phyloP scores from a whole-genome alignment of 2,113 vertebrate genomes.

The Parus major region DNA sequence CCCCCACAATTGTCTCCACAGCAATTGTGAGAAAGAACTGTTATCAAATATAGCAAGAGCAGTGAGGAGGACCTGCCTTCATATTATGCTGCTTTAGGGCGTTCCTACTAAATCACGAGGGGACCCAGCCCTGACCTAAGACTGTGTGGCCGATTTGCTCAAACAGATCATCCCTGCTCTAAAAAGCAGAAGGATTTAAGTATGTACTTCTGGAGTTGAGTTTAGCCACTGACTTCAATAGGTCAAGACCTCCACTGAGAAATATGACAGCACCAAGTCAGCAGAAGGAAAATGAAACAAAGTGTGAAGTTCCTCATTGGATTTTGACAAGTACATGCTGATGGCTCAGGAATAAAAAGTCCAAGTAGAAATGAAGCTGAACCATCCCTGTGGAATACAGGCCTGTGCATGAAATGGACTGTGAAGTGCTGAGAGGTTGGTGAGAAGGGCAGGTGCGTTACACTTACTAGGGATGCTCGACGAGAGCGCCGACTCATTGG shows the following conservation, averaged over 20 bases:
- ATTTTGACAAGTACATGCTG: not conserved
- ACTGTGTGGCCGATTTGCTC: not conserved
- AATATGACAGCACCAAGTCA: not conserved
- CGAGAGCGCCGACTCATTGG: slow-evolving; percentile 96
- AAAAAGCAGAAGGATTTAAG: not conserved
- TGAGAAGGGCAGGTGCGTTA: not conserved
- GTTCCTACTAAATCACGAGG: not conserved
- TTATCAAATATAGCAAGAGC: not conserved
- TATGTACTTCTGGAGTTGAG: accelerated
- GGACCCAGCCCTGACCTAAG: not conserved
- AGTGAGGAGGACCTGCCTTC: not conserved
- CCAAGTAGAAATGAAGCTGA: not conserved
- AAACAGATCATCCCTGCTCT: not conserved
- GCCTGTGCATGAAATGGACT: not conserved
- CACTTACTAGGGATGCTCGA: slow-evolving; percentile 91
- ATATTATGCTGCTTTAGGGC: not conserved
- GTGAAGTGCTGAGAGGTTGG: not conserved
- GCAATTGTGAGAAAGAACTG: not conserved
- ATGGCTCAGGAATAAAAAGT: not conserved
- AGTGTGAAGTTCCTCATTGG: not conserved
- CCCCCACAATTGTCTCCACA: not conserved
- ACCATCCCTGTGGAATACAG: accelerated
- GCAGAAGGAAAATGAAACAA: not conserved
- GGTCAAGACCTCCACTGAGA: not conserved
- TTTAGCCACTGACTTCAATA: not conserved